phyloP scores from a whole-genome alignment of 2,797 vertebrate genomes.

The Cossypha dichroa region DNA sequence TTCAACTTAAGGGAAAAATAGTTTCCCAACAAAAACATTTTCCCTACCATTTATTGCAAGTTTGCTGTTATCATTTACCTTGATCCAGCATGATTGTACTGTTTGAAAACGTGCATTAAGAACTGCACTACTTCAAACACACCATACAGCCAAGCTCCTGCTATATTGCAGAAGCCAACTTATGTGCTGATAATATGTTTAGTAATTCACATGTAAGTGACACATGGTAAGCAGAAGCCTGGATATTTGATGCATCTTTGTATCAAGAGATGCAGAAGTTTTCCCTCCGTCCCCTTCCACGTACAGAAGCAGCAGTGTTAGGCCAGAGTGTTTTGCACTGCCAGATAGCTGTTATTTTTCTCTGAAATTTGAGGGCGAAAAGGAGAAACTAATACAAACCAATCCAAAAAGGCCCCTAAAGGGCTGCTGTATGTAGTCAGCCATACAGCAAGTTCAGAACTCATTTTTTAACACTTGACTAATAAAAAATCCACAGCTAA shows the following conservation, averaged over 20 bases:
- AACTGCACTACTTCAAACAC: not conserved
- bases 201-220: not conserved
- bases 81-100: not conserved
- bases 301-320: not conserved
- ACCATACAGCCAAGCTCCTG: not conserved
- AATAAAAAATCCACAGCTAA: not conserved
- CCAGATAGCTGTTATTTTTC: not conserved
- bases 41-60: not conserved
- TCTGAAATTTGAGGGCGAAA: not conserved
- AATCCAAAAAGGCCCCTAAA: not conserved
- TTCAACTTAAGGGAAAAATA: not conserved
- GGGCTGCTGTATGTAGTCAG: not conserved
- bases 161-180: not conserved
- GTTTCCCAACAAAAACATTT: not conserved
- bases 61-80: not conserved
- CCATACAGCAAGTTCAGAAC: not conserved
- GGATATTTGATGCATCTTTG: not conserved
- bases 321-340: not conserved
- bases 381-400: not conserved
- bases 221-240: conserved; percentile 52
- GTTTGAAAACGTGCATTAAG: not conserved
- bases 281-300: not conserved
- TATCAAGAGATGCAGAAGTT: not conserved
- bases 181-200: not conserved
- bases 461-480: not conserved